Evolutionary conservation across 2,888 invertebrate genomes (phyloP), one percentile per base, ranked within the genome.

Genomic region (Heteropelma amictum): DNA sequence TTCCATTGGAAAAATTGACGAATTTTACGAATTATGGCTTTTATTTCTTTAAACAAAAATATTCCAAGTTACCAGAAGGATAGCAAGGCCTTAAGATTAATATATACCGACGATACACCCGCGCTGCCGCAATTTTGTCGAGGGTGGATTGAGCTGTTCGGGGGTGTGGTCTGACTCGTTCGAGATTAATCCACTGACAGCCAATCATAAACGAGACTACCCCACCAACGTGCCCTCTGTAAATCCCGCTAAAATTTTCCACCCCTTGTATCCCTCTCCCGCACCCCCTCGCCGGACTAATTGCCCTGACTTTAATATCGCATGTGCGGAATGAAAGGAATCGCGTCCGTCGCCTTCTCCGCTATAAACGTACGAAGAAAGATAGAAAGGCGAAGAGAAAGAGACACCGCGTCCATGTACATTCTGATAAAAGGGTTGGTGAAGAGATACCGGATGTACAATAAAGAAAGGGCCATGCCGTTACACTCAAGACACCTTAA

Each of bases 281-380:
- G 58, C 72, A 67, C 65, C 65, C 67, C 73, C 78, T 81, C 81
- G 80, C 82, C 78, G 79, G 80, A 82, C 82, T 87, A 87, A 87
- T 87, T 87, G 86, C 85, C 82, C 78, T 70, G 76, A 83, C 81
- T 87, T 86, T 86, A 87, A 87, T 87, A 86, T 86, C 82, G 83
- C 82, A 79, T 82, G 80, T 81, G n/a, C n/a, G 83, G 82, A 85
- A 85, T 83, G 84, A 83, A 85, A 84, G 79, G 70, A 75, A 67
- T 40, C 70, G 70, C 56, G 47, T 38, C 45, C 45, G 26, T 19
- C 45, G 69, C 14, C 42, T 38, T 45, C 33, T 68, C 45, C 72
- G 30, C 33, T 6, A n/a, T 1, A 23, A 54, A 35, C 12, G 73
- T 74, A 64, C 64, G 64, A 45, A 4, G 33, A 64, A 64, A 53